Evolutionary conservation across 2,797 vertebrate genomes (phyloP).

Genomic region (Xenentodon cancila): DNA sequence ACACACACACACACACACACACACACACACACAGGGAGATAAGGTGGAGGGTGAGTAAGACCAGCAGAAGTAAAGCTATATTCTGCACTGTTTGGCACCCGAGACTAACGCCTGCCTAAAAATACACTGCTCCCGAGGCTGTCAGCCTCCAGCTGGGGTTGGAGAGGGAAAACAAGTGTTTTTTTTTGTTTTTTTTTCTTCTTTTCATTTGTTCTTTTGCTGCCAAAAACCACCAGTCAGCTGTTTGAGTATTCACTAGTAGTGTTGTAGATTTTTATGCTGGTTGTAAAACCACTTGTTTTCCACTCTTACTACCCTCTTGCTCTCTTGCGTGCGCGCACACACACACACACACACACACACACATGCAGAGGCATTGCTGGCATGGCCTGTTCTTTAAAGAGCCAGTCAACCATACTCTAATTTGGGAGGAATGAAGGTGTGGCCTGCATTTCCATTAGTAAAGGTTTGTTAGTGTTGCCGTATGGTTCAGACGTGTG

Average conservation of each 20-base stretch:
- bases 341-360: conserved; percentile 7
- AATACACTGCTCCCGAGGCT: conserved; percentile 72
- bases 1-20: background rate
- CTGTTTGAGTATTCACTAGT: conserved; percentile 62
- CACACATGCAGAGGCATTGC: conserved; percentile 38
- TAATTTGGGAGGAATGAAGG: conserved; percentile 77
- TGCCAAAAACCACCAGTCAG: conserved; percentile 56
- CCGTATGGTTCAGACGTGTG: conserved; percentile 25
- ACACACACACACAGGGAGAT: conserved; percentile 6
- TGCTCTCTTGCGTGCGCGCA: background rate
- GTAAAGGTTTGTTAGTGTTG: conserved; percentile 62
- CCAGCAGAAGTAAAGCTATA: conserved; percentile 67
- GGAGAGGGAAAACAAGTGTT: conserved; percentile 45
- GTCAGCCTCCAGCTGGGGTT: conserved; percentile 73
- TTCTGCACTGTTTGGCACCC: conserved; percentile 73
- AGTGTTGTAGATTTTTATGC: conserved; percentile 57
- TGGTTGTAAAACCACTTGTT: conserved; percentile 61
- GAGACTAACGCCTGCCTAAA: conserved; percentile 75
- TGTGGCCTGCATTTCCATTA: conserved; percentile 69
- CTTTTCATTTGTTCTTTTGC: conserved; percentile 2
- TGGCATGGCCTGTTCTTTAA: conserved; percentile 64
- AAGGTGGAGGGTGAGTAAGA: conserved; percentile 40
- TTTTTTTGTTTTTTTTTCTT: conserved; percentile 13
- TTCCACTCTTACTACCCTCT: conserved; percentile 29
- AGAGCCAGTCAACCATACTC: conserved; percentile 66